phyloP scores from a whole-genome alignment of 2,797 vertebrate species.

The Bradypodion pumilum region DNA sequence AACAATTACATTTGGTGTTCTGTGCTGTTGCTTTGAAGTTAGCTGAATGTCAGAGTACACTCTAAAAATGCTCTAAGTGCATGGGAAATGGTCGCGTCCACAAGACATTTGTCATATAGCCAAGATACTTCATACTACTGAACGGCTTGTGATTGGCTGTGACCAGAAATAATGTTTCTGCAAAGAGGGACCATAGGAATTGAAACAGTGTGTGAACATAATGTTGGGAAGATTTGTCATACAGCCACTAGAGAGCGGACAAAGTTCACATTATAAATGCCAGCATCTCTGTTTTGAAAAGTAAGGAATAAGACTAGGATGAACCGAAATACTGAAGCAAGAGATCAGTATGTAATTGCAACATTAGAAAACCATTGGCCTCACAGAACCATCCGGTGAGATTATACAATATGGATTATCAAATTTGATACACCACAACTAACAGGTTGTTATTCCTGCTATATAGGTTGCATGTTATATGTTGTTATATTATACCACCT shows the following conservation, averaged over 20 bases:
- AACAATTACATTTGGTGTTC: too few species aligned
- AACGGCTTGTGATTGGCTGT: background rate
- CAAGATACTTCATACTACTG: background rate
- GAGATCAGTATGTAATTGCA: background rate
- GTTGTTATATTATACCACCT: too few species aligned
- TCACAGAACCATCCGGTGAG: background rate
- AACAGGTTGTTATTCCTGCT: too few species aligned
- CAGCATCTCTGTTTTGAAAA: conserved; percentile 49
- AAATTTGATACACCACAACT: too few species aligned
- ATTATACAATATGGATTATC: background rate
- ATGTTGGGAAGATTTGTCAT: background rate
- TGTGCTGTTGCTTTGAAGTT: background rate
- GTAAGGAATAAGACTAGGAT: conserved; percentile 35
- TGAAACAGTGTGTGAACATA: background rate
- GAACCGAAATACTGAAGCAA: background rate
- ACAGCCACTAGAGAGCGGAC: conserved; percentile 52
- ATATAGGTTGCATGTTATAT: too few species aligned
- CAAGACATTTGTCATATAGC: background rate
- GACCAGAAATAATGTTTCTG: conserved; percentile 1
- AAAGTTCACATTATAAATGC: conserved; percentile 10
- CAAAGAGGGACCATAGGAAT: background rate
- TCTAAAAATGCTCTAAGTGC: background rate
- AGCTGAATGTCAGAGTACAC: background rate
- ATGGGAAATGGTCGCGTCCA: background rate
- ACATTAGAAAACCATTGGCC: background rate